Evolutionary conservation across 30 jellyfish, hydroid and myxozoan species (phyloP).

Genomic region (Aurelia aurita): DNA sequence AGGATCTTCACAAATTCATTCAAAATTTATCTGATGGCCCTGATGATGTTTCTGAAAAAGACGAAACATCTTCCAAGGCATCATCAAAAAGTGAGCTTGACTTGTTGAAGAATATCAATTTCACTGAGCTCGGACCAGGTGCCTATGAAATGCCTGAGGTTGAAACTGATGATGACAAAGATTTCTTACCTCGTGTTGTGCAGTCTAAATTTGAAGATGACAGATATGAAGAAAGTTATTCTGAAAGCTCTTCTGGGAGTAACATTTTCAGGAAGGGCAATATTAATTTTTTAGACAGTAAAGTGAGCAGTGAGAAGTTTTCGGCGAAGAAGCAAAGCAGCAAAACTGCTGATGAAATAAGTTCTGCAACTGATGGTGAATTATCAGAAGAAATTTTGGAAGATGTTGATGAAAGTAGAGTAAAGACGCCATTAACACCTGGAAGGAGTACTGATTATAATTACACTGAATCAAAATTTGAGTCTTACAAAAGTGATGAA

Average conservation of each 20-base stretch:
- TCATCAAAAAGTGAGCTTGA: conserved; percentile 61
- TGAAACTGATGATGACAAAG: conserved; percentile 54
- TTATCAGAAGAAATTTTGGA: conserved; percentile 63
- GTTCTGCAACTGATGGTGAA: conserved; percentile 24
- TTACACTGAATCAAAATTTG: conserved; percentile 59
- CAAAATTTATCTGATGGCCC: conserved; percentile 63
- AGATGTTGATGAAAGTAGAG: conserved; percentile 34
- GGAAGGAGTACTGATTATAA: conserved; percentile 45
- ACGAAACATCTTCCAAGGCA: conserved; percentile 6
- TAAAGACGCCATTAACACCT: conserved; percentile 46
- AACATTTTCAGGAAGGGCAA: conserved; percentile 31
- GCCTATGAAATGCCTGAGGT: conserved; percentile 33
- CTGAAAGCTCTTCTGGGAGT: conserved; percentile 22
- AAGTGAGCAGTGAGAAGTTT: conserved; percentile 8
- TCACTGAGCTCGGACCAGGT: conserved; percentile 66
- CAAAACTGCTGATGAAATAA: neutral
- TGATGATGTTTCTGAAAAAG: conserved; percentile 23
- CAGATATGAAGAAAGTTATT: neutral
- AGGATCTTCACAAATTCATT: conserved; percentile 65
- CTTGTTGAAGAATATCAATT: conserved; percentile 77
- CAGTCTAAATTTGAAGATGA: conserved; percentile 24
- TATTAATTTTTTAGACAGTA: conserved; percentile 42
- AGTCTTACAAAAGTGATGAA: conserved; percentile 44
- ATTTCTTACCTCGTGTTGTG: conserved; percentile 70
- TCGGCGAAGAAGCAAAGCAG: neutral